Base-by-base conservation (phyloP, 2,113 vertebrate species). In the Myrmophylax atrothorax region DNA sequence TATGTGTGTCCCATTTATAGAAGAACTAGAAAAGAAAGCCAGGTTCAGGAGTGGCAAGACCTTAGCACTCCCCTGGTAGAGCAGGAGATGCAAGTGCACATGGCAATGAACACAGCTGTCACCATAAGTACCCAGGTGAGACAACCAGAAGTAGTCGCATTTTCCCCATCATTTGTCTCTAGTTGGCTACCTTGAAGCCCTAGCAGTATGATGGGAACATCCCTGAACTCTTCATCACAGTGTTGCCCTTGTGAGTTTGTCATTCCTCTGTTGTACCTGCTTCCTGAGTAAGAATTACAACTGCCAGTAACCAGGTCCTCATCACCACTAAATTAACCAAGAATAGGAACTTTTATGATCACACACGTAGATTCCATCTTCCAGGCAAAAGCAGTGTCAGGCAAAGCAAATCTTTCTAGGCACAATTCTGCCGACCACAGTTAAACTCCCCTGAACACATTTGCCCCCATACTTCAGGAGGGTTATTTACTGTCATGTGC, bases 401-500 rank as follows among this genome's bases (percentile, higher is more conserved):
- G 35, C 44, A 69, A 80, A 74, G 69, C 7, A 40, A 87, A 29
- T 70, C 37, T 84, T 96, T 85, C 60, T 55, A 73, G 53, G 38
- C 4, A 3, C 37, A 62, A 7, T 52, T 89, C 35, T 75, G 33
- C 47, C 63, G 66, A 18, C 66, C 87, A 13, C 38, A 70, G 56
- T 77, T 78, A 92, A 90, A 70, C 9, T 79, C 20, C 33, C 20
- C 29, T 11, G 28, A 75, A 25, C 15, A 52, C 12, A 58, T 82
- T 5, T 90, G 78, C 84, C 44, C 28, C 17, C 2, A 4, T 73
- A 17, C 72, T 92, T 73, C 6, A 3, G 58, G 73, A 84, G 42
- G 70, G 29, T 70, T 93, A 93, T 83, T 90, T 88, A 42, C 50
- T 73, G 66, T 77, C 53, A 18, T 58, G 79, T 84, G 66, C 79